phyloP scores from a whole-genome alignment of 1,140 invertebrate genomes.

The Zelostemma sp. region DNA sequence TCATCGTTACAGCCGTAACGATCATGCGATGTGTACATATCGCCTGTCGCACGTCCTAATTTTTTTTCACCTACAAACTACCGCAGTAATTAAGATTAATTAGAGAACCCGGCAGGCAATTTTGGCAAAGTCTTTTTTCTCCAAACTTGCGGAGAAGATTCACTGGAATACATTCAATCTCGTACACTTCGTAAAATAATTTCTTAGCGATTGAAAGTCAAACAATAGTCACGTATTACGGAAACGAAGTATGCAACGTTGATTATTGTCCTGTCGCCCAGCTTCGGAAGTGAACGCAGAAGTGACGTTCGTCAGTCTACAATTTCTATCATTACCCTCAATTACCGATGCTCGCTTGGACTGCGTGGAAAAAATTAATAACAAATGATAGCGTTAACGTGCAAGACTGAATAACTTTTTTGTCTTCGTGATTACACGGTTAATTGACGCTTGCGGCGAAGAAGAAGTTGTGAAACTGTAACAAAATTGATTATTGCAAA shows the following conservation, averaged over 20 bases:
- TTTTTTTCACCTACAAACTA: constrained; percentile 38
- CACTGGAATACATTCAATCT: no score
- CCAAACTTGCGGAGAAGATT: no score
- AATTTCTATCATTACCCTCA: constrained; percentile 49
- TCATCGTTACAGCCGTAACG: constrained; percentile 23
- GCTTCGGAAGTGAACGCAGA: constrained; percentile 11
- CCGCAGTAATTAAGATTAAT: constrained; percentile 35
- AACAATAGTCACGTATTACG: constrained; percentile 29
- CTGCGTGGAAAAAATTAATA: constrained; percentile 43
- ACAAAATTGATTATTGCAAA: no score
- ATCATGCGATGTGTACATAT: constrained; percentile 33
- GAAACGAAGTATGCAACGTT: constrained; percentile 34
- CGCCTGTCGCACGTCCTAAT: constrained; percentile 18
- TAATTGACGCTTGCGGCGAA: no score
- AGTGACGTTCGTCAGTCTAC: constrained; percentile 30
- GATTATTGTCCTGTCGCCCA: constrained; percentile 38
- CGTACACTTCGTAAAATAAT: no score
- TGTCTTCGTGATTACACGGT: no score
- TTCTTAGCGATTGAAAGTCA: no score
- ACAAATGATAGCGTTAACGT: constrained; percentile 37
- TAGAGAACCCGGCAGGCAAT: no score
- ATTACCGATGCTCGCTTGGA: constrained; percentile 43
- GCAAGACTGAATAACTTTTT: constrained; percentile 2
- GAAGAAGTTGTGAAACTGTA: no score
- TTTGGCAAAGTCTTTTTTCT: no score